Conservation (phyloP, 2,888 invertebrate species). For the Chrysotoxum bicinctum region DNA sequence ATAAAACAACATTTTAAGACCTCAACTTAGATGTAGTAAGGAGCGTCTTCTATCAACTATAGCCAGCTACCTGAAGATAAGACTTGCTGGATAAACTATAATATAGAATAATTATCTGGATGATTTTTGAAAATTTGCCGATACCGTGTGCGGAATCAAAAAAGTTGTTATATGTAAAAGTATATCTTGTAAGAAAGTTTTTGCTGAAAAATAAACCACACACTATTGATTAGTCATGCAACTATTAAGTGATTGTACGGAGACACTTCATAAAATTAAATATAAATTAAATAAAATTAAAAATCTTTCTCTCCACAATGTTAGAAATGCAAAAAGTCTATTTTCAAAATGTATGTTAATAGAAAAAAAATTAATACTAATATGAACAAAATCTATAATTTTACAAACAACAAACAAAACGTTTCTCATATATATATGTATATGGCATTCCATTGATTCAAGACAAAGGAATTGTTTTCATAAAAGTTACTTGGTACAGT, state of each 20-base stretch:
- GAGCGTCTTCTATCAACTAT: no score
- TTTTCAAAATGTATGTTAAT: conserved; percentile 32
- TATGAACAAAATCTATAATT: conserved; percentile 43
- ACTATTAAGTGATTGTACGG: conserved; percentile 57
- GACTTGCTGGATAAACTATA: no score
- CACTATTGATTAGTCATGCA: conserved; percentile 59
- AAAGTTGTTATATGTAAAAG: conserved; percentile 31
- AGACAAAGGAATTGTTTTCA: conserved; percentile 64
- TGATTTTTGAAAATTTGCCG: conserved; percentile 49
- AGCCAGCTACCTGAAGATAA: no score
- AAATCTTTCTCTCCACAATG: conserved; percentile 41
- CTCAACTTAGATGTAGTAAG: no score
- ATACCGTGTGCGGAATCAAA: conserved; percentile 66
- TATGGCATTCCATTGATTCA: conserved; percentile 69
- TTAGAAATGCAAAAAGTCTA: conserved; percentile 62
- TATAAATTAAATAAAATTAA: conserved; percentile 11
- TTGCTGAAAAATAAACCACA: conserved; percentile 43
- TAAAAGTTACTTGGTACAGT: conserved; percentile 53
- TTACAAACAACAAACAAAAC: conserved; percentile 72
- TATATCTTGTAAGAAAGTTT: conserved; percentile 23
- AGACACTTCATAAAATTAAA: conserved; percentile 21
- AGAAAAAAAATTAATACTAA: conserved; percentile 5
- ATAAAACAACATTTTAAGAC: no score
- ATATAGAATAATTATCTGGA: background rate
- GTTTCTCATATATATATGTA: conserved; percentile 31